Evolutionary conservation across 2,797 vertebrate genomes (phyloP).

Genomic region (Gadopsis bispinosus): DNA sequence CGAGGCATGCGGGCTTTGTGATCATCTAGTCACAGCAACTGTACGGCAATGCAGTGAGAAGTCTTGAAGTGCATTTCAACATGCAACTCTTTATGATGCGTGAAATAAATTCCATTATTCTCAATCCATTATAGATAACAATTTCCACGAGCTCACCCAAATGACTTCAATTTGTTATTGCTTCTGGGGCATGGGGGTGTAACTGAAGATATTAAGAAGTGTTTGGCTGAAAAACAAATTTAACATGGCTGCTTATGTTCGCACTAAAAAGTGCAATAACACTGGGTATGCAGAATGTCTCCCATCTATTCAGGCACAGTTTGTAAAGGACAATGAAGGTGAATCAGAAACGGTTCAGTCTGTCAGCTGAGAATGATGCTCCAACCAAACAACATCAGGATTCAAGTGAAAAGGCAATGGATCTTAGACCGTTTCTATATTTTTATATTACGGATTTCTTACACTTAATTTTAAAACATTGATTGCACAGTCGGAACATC

Average conservation of each 20-base stretch:
- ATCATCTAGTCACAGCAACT: conserved; percentile 37
- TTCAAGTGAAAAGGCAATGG: background rate
- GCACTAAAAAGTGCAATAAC: background rate
- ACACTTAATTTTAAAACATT: too few relatives aligned
- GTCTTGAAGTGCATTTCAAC: conserved; percentile 20
- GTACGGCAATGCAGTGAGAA: conserved; percentile 1
- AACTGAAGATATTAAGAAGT: background rate
- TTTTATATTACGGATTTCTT: too few relatives aligned
- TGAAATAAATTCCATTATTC: conserved; percentile 58
- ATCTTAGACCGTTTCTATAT: too few relatives aligned
- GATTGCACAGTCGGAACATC: background rate
- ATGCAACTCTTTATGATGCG: conserved; percentile 47
- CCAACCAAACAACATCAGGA: background rate
- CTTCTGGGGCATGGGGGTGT: background rate
- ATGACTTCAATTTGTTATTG: conserved; percentile 42
- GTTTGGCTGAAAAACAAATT: conserved; percentile 15
- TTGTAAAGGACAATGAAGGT: background rate
- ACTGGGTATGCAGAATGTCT: background rate
- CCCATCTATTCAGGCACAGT: background rate
- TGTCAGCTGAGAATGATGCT: background rate
- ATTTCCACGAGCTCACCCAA: conserved; percentile 53
- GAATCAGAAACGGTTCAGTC: background rate
- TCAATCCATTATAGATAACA: conserved; percentile 46
- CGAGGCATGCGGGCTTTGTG: conserved; percentile 35
- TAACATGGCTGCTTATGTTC: background rate